Base-by-base conservation (phyloP, 2,797 vertebrate genomes). In the Anguilla pacifica region DNA sequence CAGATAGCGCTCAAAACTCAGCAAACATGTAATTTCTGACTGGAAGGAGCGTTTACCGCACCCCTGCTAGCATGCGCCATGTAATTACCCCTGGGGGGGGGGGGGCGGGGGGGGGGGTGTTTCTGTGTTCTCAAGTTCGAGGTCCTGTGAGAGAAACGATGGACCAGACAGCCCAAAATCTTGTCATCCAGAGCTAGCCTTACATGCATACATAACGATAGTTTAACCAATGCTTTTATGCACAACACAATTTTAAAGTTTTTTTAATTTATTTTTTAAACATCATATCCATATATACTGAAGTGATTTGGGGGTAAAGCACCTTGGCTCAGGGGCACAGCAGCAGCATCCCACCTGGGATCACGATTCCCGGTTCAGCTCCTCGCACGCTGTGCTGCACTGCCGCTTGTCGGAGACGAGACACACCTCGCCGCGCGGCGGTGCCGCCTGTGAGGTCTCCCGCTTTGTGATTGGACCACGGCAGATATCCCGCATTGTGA, bases 11-110 rank as follows among this genome's bases (percentile, higher is more conserved):
- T 88, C 79, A 89, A 89, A 90, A 90, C 86, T 88, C 81, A 86
- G 87, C 87, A 89, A 88, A 88, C 77, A 59, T 92, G 91, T 92
- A 92, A 93, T 94, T 94, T 93, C 87, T 86, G 89, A 90, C 90
- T 91, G 87, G 91, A 90, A 91, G 89, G 90, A 92, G 91, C 89
- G 67, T 92, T 92, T 93, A 92, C 87, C 35, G 86, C 77, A 89
- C 90, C 92, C 92, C 83, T 90, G 86, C 84, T 89, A 86, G 87
- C 25, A 46, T 70, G 43, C 84, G 87, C 51, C 86, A 43, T 90
- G 59, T 82, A 86, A 89, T 89, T 88, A 88, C 83, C 31, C 25
- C 67, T 25, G 19, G 39, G 77, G 64, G n/a, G n/a, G 31, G 53
- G 51, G 3, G 39, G 17, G 55, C 57, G 81, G 51, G 53, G 61